Evolutionary conservation across 1,140 invertebrate species (phyloP).

Genomic region (Diabrotica undecimpunctata): DNA sequence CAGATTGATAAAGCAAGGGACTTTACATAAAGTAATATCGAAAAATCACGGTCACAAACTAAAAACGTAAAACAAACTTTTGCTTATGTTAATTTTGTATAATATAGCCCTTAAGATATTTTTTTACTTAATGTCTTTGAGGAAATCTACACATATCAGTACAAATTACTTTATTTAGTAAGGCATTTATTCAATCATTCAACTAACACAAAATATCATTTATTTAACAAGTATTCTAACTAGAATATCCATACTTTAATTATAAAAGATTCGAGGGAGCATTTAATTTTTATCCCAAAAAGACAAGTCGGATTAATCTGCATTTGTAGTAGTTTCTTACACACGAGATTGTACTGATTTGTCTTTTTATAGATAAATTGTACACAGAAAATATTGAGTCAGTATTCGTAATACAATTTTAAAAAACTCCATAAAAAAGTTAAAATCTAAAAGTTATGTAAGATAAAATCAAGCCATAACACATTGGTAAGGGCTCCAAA

Average conservation of each 20-base stretch:
- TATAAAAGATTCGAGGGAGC: constrained; percentile 9
- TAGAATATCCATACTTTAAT: constrained; percentile 8
- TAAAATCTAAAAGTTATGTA: too few relatives aligned
- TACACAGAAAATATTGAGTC: too few relatives aligned
- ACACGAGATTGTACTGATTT: neutral
- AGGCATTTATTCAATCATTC: constrained; percentile 14
- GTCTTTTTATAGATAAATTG: too few relatives aligned
- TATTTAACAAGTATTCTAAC: constrained; percentile 19
- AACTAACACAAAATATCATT: constrained; percentile 16
- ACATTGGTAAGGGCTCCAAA: too few relatives aligned
- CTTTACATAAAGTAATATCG: too few relatives aligned
- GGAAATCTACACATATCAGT: constrained; percentile 19
- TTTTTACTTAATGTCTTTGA: constrained; percentile 14
- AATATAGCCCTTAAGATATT: neutral
- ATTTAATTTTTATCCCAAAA: constrained; percentile 5
- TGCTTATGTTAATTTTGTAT: too few relatives aligned
- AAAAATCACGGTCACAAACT: too few relatives aligned
- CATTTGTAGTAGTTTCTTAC: constrained; percentile 4
- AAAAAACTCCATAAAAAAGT: too few relatives aligned
- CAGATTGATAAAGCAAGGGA: too few relatives aligned
- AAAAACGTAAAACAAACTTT: too few relatives aligned
- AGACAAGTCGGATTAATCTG: constrained; percentile 8
- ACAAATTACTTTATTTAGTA: constrained; percentile 15
- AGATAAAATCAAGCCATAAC: too few relatives aligned
- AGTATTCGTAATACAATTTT: too few relatives aligned